A percentile compares a stretch with the other conserved stretches of the same genome.
Conservation (phyloP, 2,113 vertebrate species). For the Corydoras maculifer region DNA sequence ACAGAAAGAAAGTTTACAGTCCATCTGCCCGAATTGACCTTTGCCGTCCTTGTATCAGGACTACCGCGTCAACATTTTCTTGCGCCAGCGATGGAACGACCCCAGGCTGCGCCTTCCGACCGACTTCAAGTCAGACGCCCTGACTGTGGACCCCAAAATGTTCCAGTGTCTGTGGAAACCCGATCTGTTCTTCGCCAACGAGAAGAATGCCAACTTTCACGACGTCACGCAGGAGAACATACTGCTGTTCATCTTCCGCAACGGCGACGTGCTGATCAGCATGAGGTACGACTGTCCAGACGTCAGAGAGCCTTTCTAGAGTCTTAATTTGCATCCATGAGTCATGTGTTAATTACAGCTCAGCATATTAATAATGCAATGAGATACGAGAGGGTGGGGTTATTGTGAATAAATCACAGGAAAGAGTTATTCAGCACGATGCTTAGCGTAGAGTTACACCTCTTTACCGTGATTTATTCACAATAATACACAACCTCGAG, state of each 20-base stretch:
- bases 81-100: conserved; percentile 95
- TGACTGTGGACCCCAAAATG: conserved; percentile 94
- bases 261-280: conserved; percentile 90
- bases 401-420: no score
- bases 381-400: no score
- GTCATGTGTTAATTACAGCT: no score
- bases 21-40: neutral
- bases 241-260: conserved; percentile 91
- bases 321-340: no score
- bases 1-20: no score
- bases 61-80: conserved; percentile 92
- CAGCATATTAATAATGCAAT: no score
- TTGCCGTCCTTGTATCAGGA: conserved; percentile 63
- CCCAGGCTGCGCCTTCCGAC: conserved; percentile 84
- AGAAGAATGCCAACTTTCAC: conserved; percentile 96
- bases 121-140: conserved; percentile 84
- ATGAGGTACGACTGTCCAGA: conserved; percentile 74
- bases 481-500: no score
- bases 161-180: conserved; percentile 98
- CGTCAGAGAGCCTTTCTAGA: no score
- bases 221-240: conserved; percentile 98
- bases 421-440: no score
- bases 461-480: no score
- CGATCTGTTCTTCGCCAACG: conserved; percentile 95
- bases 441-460: no score